A percentile compares a stretch with the other conserved stretches of the same genome.
These are phyloP conservation scores for Hirtodrosophila alboralis DNA, from an alignment of 2,888 invertebrate genomes.

Conservation along the genomic window DNA sequence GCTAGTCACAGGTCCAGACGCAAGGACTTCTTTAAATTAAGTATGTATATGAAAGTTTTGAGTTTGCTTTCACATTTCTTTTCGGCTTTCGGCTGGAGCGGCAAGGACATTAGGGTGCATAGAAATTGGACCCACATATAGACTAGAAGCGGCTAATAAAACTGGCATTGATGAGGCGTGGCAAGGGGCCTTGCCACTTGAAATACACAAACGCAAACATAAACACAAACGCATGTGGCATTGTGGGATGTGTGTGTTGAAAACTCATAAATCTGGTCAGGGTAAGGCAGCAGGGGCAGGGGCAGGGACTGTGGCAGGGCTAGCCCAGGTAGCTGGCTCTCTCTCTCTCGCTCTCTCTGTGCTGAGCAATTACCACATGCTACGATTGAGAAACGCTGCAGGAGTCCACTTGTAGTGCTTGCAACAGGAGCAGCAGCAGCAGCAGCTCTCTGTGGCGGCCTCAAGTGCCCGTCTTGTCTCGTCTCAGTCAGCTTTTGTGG, in stretches of 20 bases:
- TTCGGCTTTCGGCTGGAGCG: constrained; percentile 7
- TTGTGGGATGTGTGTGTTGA: constrained; percentile 37
- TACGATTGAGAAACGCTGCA: constrained; percentile 69
- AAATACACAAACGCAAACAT: constrained; percentile 21
- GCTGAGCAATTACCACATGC: constrained; percentile 74
- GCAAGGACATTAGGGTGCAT: constrained; percentile 2
- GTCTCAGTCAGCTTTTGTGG: constrained; percentile 25
- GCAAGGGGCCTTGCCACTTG: constrained; percentile 44
- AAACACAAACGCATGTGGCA: constrained; percentile 31
- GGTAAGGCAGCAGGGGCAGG: not conserved
- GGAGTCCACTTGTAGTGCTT: constrained; percentile 56
- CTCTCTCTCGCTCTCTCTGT: constrained; percentile 6
- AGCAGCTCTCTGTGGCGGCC: constrained; percentile 54
- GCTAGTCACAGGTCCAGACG: constrained; percentile 10
- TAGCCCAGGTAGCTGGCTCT: constrained; percentile 38
- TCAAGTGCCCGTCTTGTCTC: constrained; percentile 56
- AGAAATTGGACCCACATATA: constrained; percentile 7
- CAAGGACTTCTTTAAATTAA: constrained; percentile 26
- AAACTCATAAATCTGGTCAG: constrained; percentile 55
- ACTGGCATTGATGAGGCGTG: constrained; percentile 42
- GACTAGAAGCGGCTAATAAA: constrained; percentile 19
- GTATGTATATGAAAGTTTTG: constrained; percentile 12
- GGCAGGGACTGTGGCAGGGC: not conserved
- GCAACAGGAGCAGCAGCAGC: not conserved
- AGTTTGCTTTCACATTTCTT: constrained; percentile 4